Evolutionary conservation across 2,113 vertebrate species (phyloP), one percentile per base, ranked within the genome.

Genomic region (Azemiops feae): DNA sequence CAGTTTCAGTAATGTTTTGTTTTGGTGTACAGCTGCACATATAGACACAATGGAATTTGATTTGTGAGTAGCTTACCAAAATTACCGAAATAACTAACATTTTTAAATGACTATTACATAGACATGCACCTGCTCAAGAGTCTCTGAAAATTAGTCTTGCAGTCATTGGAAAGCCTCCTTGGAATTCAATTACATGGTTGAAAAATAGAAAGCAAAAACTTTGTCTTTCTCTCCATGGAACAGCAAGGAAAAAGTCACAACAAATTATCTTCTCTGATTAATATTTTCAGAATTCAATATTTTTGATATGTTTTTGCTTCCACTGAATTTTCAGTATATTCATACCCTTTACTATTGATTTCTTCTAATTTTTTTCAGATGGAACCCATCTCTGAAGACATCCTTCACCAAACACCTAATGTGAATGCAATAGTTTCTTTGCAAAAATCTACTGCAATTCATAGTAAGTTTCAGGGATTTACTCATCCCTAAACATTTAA

Each of bases 371-470:
- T 39, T 27, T 97, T 97, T 95, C 97, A 98, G 98, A 97, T 98
- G 97, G 98, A 98, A 52, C 97, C 97, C 23, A 96, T 98, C 93
- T 96, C 98, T 0, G 97, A 98, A 96, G 97, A 98, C 89, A 91
- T 96, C 95, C 96, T 97, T 92, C 96, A 98, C 91, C 97, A 97
- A 96, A 97, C 96, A 43, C 98, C 97, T 81, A 98, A 98, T 89
- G 94, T 50, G 95, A 98, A 98, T 94, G 98, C 97, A 55, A 96
- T 98, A 94, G 93, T 97, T 94, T 97, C 98, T 95, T 97, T 98
- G 96, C 97, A 98, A 97, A 98, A 97, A 97, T 97, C 96, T 95
- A 97, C 96, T 96, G 97, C 97, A 97, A 98, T 98, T 96, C 98
- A 98, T 97, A 98, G 97, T 98, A 98, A 95, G 98, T 98, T 94